Base-by-base conservation (phyloP, 2,888 invertebrate species). In the Lasioglossum vierecki region DNA sequence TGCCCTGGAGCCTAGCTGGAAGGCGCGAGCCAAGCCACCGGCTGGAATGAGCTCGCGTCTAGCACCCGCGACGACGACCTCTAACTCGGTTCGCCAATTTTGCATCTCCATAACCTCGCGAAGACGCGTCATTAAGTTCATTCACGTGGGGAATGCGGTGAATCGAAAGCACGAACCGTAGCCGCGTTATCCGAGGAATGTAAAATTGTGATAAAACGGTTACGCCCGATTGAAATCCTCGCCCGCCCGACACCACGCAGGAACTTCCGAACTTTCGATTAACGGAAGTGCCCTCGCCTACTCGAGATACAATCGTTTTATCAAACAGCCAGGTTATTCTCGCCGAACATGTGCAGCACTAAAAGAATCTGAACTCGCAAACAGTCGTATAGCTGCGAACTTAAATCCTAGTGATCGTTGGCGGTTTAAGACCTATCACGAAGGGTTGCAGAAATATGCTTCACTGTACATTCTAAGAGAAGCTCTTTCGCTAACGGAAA, bases 1-100 rank as follows among this genome's bases (percentile, higher is more conserved):
- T 92, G 92, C 94, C 93, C 92, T 83, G 90, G 92, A 93, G 93
- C 82, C 85, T 82, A 83, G 81, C 89, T 85, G 83, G 82, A 84
- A 89, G 89, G 86, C 83, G 89, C 88, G 84, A 86, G 79, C 79
- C 86, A 75, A 82, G 86, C 81, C 77, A 87, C 83, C 87, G 79
- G 74, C 71, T 82, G 88, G 89, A 88, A 91, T 85, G 90, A 91
- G 87, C 86, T 81, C 88, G 88, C 85, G 85, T 85, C 90, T 88
- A 81, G 79, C 87, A 84, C 85, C 87, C 89, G 89, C 87, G 89
- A 83, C 89, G 79, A 90, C 90, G 88, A 84, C 85, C 88, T 90
- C 90, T 90, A 91, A 91, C 88, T 90, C 85, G 85, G 76, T 90
- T 91, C 90, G 88, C 88, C 91, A 89, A 91, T 91, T 90, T 88